phyloP scores from a whole-genome alignment of 2,113 vertebrate genomes.

The Kobus ellipsiprymnus region DNA sequence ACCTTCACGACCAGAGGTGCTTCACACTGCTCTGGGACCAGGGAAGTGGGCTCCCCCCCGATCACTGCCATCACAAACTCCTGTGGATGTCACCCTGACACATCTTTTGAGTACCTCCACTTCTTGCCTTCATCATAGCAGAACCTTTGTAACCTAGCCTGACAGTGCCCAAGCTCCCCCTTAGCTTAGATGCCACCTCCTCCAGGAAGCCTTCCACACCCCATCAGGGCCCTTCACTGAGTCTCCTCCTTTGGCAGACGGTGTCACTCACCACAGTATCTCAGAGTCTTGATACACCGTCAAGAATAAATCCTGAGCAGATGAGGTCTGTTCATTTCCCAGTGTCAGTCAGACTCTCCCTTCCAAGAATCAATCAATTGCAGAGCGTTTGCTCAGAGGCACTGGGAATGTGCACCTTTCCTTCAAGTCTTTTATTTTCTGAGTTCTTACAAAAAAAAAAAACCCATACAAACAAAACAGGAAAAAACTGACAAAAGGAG shows the following conservation, averaged over 20 bases:
- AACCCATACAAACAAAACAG: not conserved
- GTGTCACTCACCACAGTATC: not conserved
- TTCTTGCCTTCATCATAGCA: not conserved
- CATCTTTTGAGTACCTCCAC: accelerated
- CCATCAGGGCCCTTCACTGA: not conserved
- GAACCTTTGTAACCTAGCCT: not conserved
- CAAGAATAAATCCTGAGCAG: not conserved
- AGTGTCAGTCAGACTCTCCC: not conserved
- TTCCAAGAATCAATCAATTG: not conserved
- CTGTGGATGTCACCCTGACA: accelerated
- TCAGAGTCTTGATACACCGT: accelerated
- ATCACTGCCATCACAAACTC: not conserved
- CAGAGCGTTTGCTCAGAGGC: not conserved
- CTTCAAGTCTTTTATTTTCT: constrained; percentile 57
- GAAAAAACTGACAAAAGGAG: not conserved
- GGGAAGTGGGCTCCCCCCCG: not conserved
- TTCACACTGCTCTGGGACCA: not conserved
- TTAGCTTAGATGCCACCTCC: not conserved
- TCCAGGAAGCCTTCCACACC: not conserved
- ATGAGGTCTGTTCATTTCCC: not conserved
- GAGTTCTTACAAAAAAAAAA: constrained; percentile 23
- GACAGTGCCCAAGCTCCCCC: not conserved
- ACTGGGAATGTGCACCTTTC: not conserved
- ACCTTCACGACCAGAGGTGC: accelerated
- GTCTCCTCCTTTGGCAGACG: not conserved